Evolutionary conservation across 2,888 invertebrate genomes (phyloP), one percentile per base, ranked within the genome.

Genomic region (Eurois occulta): DNA sequence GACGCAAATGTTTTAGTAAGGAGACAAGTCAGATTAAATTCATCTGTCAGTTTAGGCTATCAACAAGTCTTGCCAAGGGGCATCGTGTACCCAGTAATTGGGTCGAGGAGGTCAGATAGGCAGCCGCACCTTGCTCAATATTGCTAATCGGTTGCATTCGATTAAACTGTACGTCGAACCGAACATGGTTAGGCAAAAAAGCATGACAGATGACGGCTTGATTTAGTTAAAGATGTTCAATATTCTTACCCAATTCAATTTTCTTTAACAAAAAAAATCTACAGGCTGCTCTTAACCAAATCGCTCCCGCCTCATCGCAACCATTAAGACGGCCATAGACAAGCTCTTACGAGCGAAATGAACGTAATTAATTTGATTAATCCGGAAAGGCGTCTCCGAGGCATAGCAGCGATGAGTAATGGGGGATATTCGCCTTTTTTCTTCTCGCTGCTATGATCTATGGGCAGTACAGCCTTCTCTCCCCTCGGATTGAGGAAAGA

Each of bases 351-450:
- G 89, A 89, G 89, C 90, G 92, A 93, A 94, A 88, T 88, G 86
- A 93, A 93, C 91, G 94, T 95, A 95, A 95, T 95, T 95, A 95
- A 95, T 95, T 93, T 94, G 94, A 95, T 95, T 94, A 95, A 95
- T 95, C 91, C 91, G 90, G 89, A 93, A 93, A 91, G 86, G 80
- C 86, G 93, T 93, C 94, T 92, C 90, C 88, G 91, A 89, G 90
- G 92, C 91, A 91, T 91, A 90, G 90, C 89, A 69, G 83, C 86
- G 93, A 95, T 95, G 95, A 95, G 91, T 93, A 93, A 95, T 94
- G 91, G 90, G 52, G 86, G 88, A 89, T 88, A 89, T 89, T 91
- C 85, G 52, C 70, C 38, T 75, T 84, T 87, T 83, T 86, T 90
- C 65, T 89, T 89, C 87, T 84, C 76, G 83, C 77, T 48, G 35